Evolutionary conservation across 2,113 vertebrate species (phyloP), one percentile per base, ranked within the genome.

Genomic region (cattle (Bos taurus)): DNA sequence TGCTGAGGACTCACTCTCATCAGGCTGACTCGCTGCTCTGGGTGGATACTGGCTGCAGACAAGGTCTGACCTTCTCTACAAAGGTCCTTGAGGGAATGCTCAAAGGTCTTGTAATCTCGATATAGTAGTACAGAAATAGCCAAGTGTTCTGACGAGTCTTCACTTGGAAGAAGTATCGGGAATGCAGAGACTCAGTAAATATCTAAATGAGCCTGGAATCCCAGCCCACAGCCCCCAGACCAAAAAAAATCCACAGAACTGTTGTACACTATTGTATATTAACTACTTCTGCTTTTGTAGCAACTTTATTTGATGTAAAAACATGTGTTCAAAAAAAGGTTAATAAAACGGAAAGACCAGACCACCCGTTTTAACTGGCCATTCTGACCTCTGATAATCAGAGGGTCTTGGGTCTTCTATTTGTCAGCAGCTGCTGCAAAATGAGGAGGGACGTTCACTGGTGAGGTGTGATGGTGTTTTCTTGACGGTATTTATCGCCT

Each of bases 241-340:
- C 71, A 98, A 98, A 64, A 95, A 90, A 60, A 95, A 97, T 62
- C 36, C 93, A 96, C 82, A 77, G 91, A 26, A 92, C 60, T 77
- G 59, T 95, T 97, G 94, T 97, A 57, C 94, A 85, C 78, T 95
- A 83, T 46, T 98, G 77, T 97, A 81, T 81, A 64, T 95, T 87
- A 88, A 5, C 36, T 90, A 26, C 71, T 82, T 93, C 14, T 84
- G 91, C 26, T 93, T 97, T 23, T 96, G 81, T 97, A 97, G 93
- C 26, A 97, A 96, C n/a, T 92, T 95, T 96, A 95, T 97, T 92
- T 97, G 90, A 89, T 98, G 93, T 98, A 97, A 98, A 98, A 98
- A 96, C 33, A 90, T 74, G 82, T 56, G 52, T 77, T 97, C 84
- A 95, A 97, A 97, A 71, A 96, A 94, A 74, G 33, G 17, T 88